Evolutionary conservation across 2,113 vertebrate species (phyloP), one percentile per base, ranked within the genome.

Genomic region (Cryptomyrus ogoouensis): DNA sequence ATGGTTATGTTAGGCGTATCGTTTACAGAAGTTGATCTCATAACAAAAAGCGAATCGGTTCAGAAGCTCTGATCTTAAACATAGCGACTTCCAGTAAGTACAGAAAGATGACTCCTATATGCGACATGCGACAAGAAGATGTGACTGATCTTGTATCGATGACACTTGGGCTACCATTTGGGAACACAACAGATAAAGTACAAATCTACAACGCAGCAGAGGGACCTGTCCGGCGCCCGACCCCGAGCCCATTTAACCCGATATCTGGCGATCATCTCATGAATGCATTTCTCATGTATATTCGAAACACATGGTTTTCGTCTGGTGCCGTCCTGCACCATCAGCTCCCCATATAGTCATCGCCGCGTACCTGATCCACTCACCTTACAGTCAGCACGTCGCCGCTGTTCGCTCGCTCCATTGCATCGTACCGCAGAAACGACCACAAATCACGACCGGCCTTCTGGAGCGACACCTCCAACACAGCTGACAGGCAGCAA

Each of bases 401-500:
- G 74, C 24, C 31, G 5, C 74, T 15, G 15, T 3, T 70, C 49
- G 31, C 44, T 89, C 52, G n/a, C 52, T 49, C 52, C 80, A 84
- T 9, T 84, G 80, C 89, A 62, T 89, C 52, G 47, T 89, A n/a
- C 49, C 21, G 9, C 89, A 56, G 3, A 56, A 89, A 31, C 50
- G 52, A 50, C 35, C 39, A 27, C 35, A 84, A n/a, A 49, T 53
- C 80, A 56, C 12, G 47, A 47, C 49, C 80, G n/a, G 49, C 50
- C 19, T 56, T 84, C 53, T 46, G 3, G 47, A 84, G 77, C 50
- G n/a, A 58, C 89, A 89, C 89, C 89, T 52, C 89, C 77, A 56
- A 15, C 21, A 21, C 77, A 89, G 89, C 74, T 83, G 50, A 89
- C 80, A 39, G 39, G 52, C 80, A 89, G 77, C 89, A 84, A 89